Base-by-base conservation (phyloP, 2,113 vertebrate genomes). In the Aegithalos caudatus region DNA sequence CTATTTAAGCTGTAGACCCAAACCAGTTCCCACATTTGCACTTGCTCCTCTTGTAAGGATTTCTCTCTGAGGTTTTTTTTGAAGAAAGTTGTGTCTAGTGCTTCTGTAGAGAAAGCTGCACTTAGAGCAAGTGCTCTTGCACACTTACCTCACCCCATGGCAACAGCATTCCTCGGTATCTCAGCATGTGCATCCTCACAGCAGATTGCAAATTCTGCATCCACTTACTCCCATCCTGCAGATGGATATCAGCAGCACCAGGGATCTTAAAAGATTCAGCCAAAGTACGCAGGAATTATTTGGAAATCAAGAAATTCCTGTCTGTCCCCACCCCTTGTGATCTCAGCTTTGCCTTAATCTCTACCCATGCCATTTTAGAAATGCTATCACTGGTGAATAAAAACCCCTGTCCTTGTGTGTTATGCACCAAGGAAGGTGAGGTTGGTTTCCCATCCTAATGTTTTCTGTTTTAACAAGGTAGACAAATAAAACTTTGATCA, bases 271-370 rank as follows among this genome's bases (percentile, higher is more conserved):
- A 65, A 22, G 67, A 86, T 88, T 92, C 88, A 77, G 79, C 54
- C 85, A 77, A 66, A 92, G 38, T 42, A 80, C 12, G 25, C 20
- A 66, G 71, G 71, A 92, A 80, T 87, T 72, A 60, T 47, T 91
- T 80, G 81, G 78, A 90, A 92, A 88, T 77, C 28, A 77, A 90
- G 71, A 88, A 77, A 94, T 86, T 90, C 67, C 28, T 61, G 29
- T 77, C 74, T 65, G 14, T 65, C 58, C 54, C 40, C 74, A 42
- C 40, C 16, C 44, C 21, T 50, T 83, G 54, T 81, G 90, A 82
- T 80, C 58, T 80, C 88, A 93, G 62, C 92, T 93, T 88, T 95
- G 61, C 74, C 71, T 87, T 69, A 57, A 31, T 82, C 33, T 69
- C 23, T 72, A 42, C 20, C 33, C 1, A 0, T 53, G 37, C 74